Percentiles rank a stretch among this genome's conserved stretches.
phyloP scores from a whole-genome alignment of 2,797 vertebrate species.

The Scyliorhinus canicula region DNA sequence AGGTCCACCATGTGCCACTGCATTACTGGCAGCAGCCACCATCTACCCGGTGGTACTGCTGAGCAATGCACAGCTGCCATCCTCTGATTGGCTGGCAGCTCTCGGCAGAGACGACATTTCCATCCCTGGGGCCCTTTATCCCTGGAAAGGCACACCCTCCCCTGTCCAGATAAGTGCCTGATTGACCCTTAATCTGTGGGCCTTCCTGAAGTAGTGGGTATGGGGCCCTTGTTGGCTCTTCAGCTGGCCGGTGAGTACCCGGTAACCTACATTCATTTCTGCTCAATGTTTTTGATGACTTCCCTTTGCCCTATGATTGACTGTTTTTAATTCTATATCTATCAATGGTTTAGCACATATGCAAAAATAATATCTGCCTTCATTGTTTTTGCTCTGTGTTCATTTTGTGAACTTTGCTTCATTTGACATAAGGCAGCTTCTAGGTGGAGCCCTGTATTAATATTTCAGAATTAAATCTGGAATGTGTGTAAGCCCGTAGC shows the following conservation, averaged over 20 bases:
- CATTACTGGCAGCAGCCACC: neutral
- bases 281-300: neutral
- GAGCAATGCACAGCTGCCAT: too few relatives aligned
- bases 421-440: neutral
- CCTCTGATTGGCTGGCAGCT: too few relatives aligned
- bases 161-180: neutral
- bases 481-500: neutral
- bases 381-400: neutral
- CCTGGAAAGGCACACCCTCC: neutral
- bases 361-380: neutral
- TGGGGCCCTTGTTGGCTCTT: too few relatives aligned
- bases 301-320: neutral
- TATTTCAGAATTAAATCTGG: slow-evolving; percentile 5
- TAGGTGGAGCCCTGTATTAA: neutral
- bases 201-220: neutral
- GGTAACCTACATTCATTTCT: neutral
- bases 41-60: too few relatives aligned
- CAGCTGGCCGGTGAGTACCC: too few relatives aligned
- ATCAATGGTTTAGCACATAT: neutral
- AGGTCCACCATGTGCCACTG: too few relatives aligned
- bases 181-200: neutral
- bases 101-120: neutral
- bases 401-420: neutral
- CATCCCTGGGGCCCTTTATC: neutral
- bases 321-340: neutral